A percentile compares a stretch with the other conserved stretches of the same genome.
These are phyloP conservation scores for Drosophila hamatofila DNA, from an alignment of 2,888 invertebrate species.

Conservation along the genomic window DNA sequence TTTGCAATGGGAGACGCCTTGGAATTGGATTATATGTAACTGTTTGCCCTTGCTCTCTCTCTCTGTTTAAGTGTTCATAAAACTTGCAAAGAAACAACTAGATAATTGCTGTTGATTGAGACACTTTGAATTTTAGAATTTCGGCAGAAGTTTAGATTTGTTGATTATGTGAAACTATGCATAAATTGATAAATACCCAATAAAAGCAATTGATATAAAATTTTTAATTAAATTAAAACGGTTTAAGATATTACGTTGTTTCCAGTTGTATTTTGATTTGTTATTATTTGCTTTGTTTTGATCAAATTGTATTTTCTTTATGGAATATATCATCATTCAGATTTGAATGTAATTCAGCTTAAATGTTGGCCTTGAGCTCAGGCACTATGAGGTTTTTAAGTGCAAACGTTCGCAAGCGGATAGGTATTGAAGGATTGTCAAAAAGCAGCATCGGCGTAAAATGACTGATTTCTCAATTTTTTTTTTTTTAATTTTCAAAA, in stretches of 20 bases:
- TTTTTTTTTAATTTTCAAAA: too few relatives aligned
- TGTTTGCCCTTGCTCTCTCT: not conserved
- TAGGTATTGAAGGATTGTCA: too few relatives aligned
- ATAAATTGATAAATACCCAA: not conserved
- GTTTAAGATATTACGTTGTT: not conserved
- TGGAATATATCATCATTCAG: too few relatives aligned
- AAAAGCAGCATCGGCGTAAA: too few relatives aligned
- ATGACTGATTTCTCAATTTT: too few relatives aligned
- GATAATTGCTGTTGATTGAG: not conserved
- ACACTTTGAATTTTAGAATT: not conserved
- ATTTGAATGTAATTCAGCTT: too few relatives aligned
- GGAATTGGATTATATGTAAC: not conserved
- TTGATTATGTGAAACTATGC: not conserved
- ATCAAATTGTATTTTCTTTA: too few relatives aligned
- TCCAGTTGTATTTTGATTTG: not conserved
- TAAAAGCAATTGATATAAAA: not conserved
- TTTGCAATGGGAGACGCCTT: not conserved
- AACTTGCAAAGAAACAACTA: not conserved
- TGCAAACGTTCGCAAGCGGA: too few relatives aligned
- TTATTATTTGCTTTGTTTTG: too few relatives aligned
- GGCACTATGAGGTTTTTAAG: too few relatives aligned
- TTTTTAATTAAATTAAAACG: not conserved
- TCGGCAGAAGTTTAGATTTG: not conserved
- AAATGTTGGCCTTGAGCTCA: too few relatives aligned
- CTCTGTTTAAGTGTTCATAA: not conserved